Evolutionary conservation across 2,888 invertebrate genomes (phyloP).

Genomic region (Melanchra persicariae): DNA sequence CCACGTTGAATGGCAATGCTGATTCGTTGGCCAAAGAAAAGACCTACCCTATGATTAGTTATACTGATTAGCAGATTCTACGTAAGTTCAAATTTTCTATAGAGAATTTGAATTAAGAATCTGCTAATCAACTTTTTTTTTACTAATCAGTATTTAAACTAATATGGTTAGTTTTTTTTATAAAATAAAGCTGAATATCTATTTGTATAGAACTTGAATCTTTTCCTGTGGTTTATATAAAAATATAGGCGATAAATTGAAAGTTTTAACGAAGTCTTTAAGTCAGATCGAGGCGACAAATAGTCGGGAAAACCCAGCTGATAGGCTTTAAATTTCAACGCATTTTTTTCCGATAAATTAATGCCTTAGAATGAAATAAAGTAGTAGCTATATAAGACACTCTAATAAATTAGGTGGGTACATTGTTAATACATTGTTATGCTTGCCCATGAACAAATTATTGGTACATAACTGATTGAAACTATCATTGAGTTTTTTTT

Average conservation of each 20-base stretch:
- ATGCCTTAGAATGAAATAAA: no score
- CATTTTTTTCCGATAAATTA: no score
- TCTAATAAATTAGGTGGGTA: no score
- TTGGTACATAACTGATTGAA: no score
- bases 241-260: slow-evolving; percentile 16
- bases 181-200: neutral
- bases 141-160: no score
- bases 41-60: no score
- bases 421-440: no score
- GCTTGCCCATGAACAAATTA: neutral
- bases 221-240: slow-evolving; percentile 17
- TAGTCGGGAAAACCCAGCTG: neutral
- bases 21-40: no score
- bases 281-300: slow-evolving; percentile 13
- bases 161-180: neutral
- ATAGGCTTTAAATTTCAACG: no score
- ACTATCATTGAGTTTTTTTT: neutral
- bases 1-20: no score
- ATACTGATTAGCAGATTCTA: neutral
- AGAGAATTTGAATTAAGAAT: neutral
- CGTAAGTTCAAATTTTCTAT: neutral
- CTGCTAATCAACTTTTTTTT: neutral
- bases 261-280: slow-evolving; percentile 20
- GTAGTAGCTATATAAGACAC: no score
- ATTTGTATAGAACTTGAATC: slow-evolving; percentile 16